Base-by-base conservation (phyloP, 2,797 vertebrate genomes). In the Meriones psammophilus region DNA sequence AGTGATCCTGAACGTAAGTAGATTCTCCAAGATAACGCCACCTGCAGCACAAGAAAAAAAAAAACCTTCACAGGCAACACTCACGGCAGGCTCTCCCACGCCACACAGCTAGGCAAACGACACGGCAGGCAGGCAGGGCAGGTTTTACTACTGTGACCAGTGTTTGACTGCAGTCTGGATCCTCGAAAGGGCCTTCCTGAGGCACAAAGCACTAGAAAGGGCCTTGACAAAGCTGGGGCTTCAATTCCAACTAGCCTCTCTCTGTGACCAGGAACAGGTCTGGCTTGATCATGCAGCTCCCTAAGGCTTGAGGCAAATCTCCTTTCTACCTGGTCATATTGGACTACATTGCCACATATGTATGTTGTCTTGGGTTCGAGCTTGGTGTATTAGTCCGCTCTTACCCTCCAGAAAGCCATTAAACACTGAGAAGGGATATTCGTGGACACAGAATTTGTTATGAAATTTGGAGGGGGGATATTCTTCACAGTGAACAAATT, bases 1-100 rank as follows among this genome's bases (percentile, higher is more conserved):
- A 99, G 99, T 98, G 99, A 99, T 98, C 99, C 99, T 42, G 99
- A 99, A 99, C 99, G 99, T 99, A 99, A 99, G 99, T 99, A 99
- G 98, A 97, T 98, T 98, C 98, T 98, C 93, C 94, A 97, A 99
- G 98, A 98, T 1, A 22, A 98, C 97, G 98, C 96, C 98, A 98
- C 98, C 98, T 97, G 97, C 98, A 98, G 98, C 98, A 98, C 98
- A 96, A 97, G 97, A 97, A 79, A 96, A 98, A 42, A 42, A 42
- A 98, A 97, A 97, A 96, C 97, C 89, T 97, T 96, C 98, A 98
- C 97, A 97, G 98, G 98, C 98, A 98, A 93, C 96, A 97, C 96
- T 73, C 94, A 78, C 87, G 93, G 71, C 15, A 97, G 97, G 97
- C 92, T 94, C 64, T 96, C 97, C 97, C 97, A 98, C 73, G 96